Base-by-base conservation (phyloP, 2,113 vertebrate species). In the Phalacrocorax pelagicus region DNA sequence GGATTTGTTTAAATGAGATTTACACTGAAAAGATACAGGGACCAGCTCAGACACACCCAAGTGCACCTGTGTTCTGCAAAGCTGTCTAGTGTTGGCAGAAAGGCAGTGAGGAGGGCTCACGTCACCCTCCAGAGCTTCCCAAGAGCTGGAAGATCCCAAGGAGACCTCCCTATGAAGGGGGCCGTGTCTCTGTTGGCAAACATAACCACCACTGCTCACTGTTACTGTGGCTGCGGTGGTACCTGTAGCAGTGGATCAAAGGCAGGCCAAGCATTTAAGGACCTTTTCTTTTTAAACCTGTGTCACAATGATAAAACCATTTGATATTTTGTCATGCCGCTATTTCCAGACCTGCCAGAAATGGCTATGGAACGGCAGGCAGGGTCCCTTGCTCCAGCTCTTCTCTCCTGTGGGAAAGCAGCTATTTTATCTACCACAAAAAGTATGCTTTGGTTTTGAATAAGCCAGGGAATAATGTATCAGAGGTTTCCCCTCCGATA, bases 291-390 rank as follows among this genome's bases (percentile, higher is more conserved):
- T 74, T 63, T 34, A 87, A 49, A 52, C 30, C 29, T 32, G 6
- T 44, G 17, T 80, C 51, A 75, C n/a, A 73, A 12, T 5, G 15
- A 75, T 21, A 49, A 84, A 32, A 5, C 27, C 27, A 32, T 87
- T 59, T 49, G 52, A 44, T 46, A 3, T 51, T 24, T 63, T 2
- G 0, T 61, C 1, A 1, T 29, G 69, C 13, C 59, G 22, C 21
- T 0, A 0, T 55, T 85, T 67, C 38, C 79, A 85, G 49, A 18
- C 40, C 40, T 82, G 40, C 36, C 71, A 47, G 27, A 17, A 44
- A 67, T 3, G 7, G 36, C 73, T 59, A 6, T 24, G 65, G 40
- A 66, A 67, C 0, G 1, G 40, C 77, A 74, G 26, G 55, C 42
- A 54, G 21, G 69, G 19, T 55, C 49, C 38, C 55, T 89, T 17